These are phyloP conservation scores for Psilanteris sp. DNA, from an alignment of 1,140 invertebrate species.

Conservation along the genomic window DNA sequence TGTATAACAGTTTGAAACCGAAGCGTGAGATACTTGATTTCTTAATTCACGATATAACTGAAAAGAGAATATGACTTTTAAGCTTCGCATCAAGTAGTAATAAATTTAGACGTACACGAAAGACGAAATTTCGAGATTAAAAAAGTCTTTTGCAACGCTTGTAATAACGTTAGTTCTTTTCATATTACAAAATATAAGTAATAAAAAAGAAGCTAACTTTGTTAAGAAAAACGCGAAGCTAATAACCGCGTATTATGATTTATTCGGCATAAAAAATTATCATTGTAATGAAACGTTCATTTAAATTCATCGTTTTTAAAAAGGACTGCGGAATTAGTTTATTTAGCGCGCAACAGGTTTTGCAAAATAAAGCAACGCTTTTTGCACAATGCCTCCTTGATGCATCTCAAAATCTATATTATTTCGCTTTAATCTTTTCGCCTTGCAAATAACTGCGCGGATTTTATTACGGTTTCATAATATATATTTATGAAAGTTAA, in stretches of 20 bases:
- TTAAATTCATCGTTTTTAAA: slow-evolving; percentile 9
- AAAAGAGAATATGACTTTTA: slow-evolving; percentile 1
- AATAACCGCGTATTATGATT: slow-evolving; percentile 18
- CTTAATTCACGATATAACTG: slow-evolving; percentile 6
- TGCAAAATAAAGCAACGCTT: slow-evolving; percentile 16
- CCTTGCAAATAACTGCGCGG: slow-evolving; percentile 8
- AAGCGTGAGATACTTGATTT: slow-evolving; percentile 20
- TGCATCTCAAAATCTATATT: slow-evolving; percentile 25
- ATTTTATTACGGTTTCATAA: slow-evolving; percentile 15
- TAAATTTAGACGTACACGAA: slow-evolving; percentile 10
- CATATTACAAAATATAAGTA: slow-evolving; percentile 15
- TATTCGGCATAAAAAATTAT: slow-evolving; percentile 15
- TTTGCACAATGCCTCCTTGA: slow-evolving; percentile 13
- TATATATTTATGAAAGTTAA: slow-evolving; percentile 35
- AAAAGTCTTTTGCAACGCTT: slow-evolving; percentile 18
- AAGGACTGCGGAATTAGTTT: slow-evolving; percentile 7
- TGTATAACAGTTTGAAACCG: too few species aligned
- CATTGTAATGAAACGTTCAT: slow-evolving; percentile 8
- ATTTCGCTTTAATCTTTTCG: slow-evolving; percentile 28
- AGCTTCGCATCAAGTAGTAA: slow-evolving; percentile 3
- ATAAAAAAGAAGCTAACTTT: slow-evolving; percentile 5
- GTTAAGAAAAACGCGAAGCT: slow-evolving; percentile 9
- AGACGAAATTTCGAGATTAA: slow-evolving; percentile 9
- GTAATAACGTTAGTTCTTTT: slow-evolving; percentile 6
- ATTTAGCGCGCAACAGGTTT: slow-evolving; percentile 26